phyloP scores from a whole-genome alignment of 2,888 invertebrate genomes.

The Reticulitermes lucifugus region DNA sequence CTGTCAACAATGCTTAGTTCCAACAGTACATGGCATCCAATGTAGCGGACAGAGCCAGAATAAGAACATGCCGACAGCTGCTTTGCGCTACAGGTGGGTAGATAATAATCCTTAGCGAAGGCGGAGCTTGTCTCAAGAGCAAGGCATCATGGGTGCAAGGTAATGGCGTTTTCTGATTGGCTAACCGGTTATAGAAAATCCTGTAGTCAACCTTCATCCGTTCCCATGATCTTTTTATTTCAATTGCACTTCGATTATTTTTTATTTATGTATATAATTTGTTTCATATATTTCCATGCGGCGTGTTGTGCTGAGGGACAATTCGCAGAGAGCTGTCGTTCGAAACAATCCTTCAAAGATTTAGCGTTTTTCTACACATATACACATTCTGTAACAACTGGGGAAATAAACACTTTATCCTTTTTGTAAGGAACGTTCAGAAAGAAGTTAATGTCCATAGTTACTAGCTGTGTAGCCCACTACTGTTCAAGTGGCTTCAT shows the following conservation, averaged over 20 bases:
- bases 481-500: conserved; percentile 48
- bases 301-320: not conserved
- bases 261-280: not conserved
- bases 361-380: not conserved
- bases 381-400: not conserved
- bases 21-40: conserved; percentile 2
- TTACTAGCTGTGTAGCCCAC: conserved; percentile 25
- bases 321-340: not conserved
- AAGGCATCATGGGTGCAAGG: conserved; percentile 50
- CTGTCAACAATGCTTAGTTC: conserved; percentile 22
- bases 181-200: conserved; percentile 44
- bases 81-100: conserved; percentile 49
- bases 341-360: not conserved
- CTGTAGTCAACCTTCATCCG: conserved; percentile 33
- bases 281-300: not conserved
- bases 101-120: conserved; percentile 48
- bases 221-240: conserved; percentile 23
- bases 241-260: conserved; percentile 25
- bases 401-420: not conserved
- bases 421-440: not conserved
- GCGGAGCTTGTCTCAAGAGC: conserved; percentile 47
- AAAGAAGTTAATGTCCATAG: conserved; percentile 22
- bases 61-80: conserved; percentile 17
- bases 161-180: conserved; percentile 48
- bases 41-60: not conserved